These are phyloP conservation scores for Crotophaga sulcirostris DNA, from an alignment of 2,113 vertebrate genomes.

Conservation along the genomic window DNA sequence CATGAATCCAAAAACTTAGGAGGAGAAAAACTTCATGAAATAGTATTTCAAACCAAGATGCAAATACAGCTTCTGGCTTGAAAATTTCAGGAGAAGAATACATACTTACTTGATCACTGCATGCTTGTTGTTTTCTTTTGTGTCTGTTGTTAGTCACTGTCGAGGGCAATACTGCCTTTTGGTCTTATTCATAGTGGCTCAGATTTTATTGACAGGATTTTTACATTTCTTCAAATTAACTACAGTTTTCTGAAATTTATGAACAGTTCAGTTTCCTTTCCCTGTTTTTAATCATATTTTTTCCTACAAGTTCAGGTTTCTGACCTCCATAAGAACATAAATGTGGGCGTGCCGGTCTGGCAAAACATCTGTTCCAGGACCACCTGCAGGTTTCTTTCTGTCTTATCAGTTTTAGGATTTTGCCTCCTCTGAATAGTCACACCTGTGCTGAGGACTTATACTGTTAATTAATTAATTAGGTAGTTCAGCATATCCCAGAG, in stretches of 20 bases:
- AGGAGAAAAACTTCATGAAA: neutral
- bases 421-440: neutral
- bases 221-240: neutral
- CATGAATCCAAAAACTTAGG: rapidly evolving
- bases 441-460: neutral
- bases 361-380: neutral
- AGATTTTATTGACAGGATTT: neutral
- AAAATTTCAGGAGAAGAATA: neutral
- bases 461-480: neutral
- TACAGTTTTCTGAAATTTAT: neutral
- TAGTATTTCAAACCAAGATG: neutral
- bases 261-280: neutral
- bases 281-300: neutral
- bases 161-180: neutral
- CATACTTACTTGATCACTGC: neutral
- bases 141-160: neutral
- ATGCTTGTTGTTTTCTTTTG: neutral
- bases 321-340: neutral
- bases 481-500: neutral
- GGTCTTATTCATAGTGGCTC: neutral
- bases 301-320: neutral
- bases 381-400: neutral
- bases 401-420: neutral
- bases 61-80: neutral
- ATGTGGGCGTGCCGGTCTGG: neutral